Evolutionary conservation across 2,113 vertebrate genomes (phyloP).

Genomic region (Ophthalmolycus amberensis): DNA sequence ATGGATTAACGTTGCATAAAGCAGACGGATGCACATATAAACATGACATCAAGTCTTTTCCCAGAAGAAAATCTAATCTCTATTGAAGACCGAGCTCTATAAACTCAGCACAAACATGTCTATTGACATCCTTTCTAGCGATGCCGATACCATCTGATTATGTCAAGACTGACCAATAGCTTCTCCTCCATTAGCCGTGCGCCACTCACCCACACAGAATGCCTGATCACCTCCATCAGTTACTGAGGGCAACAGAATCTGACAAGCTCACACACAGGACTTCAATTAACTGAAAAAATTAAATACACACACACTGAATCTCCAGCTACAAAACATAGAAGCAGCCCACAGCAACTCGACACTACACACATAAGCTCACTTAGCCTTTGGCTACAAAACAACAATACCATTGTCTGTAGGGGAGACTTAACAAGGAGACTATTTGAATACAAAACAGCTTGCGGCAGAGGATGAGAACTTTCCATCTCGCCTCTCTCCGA

Average conservation of each 20-base stretch:
- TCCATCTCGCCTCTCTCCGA: slow-evolving; percentile 67
- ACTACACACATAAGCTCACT: slow-evolving; percentile 40
- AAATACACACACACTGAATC: neutral
- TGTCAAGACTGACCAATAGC: slow-evolving; percentile 72
- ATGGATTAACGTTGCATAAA: neutral
- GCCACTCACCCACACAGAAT: slow-evolving; percentile 59
- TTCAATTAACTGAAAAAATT: slow-evolving; percentile 35
- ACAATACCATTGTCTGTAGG: slow-evolving; percentile 56
- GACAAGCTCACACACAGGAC: slow-evolving; percentile 52
- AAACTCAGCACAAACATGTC: slow-evolving; percentile 75
- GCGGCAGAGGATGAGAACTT: slow-evolving; percentile 66
- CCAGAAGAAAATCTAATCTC: slow-evolving; percentile 59
- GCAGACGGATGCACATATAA: neutral
- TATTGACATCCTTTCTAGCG: slow-evolving; percentile 73
- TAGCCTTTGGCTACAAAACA: slow-evolving; percentile 62
- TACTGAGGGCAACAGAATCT: slow-evolving; percentile 54
- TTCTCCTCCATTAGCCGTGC: slow-evolving; percentile 58
- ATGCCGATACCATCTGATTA: slow-evolving; percentile 77
- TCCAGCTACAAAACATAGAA: slow-evolving; percentile 22
- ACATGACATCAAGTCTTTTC: slow-evolving; percentile 27
- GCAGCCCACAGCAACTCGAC: slow-evolving; percentile 20
- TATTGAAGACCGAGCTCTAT: slow-evolving; percentile 56
- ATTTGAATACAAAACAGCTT: slow-evolving; percentile 75
- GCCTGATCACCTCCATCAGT: slow-evolving; percentile 62
- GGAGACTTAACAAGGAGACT: slow-evolving; percentile 67